Conservation (phyloP, 37 sponge, comb jelly and placozoan genomes). For the Axinella damicornis region DNA sequence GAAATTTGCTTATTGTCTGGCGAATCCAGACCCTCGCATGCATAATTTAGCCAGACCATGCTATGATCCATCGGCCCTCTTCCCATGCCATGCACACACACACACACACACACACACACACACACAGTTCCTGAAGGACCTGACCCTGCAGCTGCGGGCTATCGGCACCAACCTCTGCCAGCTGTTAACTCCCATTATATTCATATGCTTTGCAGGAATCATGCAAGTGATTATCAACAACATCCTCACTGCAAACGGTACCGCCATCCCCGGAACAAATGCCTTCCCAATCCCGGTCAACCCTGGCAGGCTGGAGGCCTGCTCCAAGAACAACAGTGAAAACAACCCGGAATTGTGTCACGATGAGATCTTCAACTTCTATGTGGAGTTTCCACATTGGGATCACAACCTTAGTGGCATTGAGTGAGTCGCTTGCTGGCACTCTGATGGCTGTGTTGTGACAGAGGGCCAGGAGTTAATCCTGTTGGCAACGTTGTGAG, state of each 20-base stretch:
- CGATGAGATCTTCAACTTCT: slow-evolving; percentile 32
- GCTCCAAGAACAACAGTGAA: background rate
- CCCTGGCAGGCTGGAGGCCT: background rate
- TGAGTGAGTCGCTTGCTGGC: too few species aligned
- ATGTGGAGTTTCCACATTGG: slow-evolving; percentile 16
- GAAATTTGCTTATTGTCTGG: too few species aligned
- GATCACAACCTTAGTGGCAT: too few species aligned
- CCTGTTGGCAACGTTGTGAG: too few species aligned
- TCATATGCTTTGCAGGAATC: slow-evolving; percentile 72
- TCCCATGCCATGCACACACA: background rate
- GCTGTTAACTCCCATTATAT: slow-evolving; percentile 68
- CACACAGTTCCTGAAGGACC: slow-evolving; percentile 75
- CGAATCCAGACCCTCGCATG: background rate
- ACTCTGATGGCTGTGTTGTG: too few species aligned
- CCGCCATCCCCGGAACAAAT: slow-evolving; percentile 59
- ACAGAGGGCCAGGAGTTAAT: too few species aligned
- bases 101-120: background rate
- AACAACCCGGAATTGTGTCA: slow-evolving; percentile 13
- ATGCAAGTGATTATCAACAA: slow-evolving; percentile 77
- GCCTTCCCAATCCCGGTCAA: slow-evolving; percentile 44
- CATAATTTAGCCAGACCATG: background rate
- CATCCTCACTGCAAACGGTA: slow-evolving; percentile 16
- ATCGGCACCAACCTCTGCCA: slow-evolving; percentile 72
- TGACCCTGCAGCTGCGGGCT: slow-evolving; percentile 66
- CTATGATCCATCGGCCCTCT: background rate